Base-by-base conservation (phyloP, 2,888 invertebrate species). In the Amblyjoppa proteus region DNA sequence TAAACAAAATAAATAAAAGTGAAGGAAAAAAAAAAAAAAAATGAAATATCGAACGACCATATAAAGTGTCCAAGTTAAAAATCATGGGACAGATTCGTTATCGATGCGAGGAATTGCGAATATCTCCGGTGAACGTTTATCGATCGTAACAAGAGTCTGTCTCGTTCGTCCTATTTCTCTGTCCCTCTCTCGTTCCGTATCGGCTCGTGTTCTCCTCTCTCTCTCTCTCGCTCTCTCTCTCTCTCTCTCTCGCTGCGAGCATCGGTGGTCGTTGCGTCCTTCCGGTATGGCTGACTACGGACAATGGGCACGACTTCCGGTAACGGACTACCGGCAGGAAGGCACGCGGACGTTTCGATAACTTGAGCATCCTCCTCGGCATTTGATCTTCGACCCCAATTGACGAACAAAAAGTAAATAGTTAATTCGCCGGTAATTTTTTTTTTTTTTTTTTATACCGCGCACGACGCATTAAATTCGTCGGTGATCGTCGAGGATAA, bases 321-420 rank as follows among this genome's bases (percentile, higher is more conserved):
- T 83, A 77, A 77, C 85, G 77, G 83, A 64, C 85, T 86, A 83
- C 85, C 85, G 83, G 85, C 85, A 86, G 85, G 85, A 86, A 86
- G 85, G 85, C 85, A 86, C 85, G 85, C 85, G 85, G 85, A 86
- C 85, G 85, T 86, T 86, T 83, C 85, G 85, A 86, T 86, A 86
- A 86, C 83, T 86, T 83, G 85, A 86, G 80, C 85, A 86, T 86
- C 83, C 85, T 86, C 83, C 85, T 69, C 78, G 56, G 51, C 80
- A 83, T 86, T 83, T 83, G 83, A 86, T 86, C 85, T 86, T 86
- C 77, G 85, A 86, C 85, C 83, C 83, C 85, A 81, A 86, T 83
- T 86, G 83, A 83, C 64, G 75, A 20, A 68, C 11, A 76, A 69
- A 25, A 77, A 61, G 66, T 71, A 80, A 76, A 80, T 76, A 66